These are phyloP conservation scores for Pardalotus punctatus DNA, from an alignment of 2,113 vertebrate species.

Conservation along the genomic window DNA sequence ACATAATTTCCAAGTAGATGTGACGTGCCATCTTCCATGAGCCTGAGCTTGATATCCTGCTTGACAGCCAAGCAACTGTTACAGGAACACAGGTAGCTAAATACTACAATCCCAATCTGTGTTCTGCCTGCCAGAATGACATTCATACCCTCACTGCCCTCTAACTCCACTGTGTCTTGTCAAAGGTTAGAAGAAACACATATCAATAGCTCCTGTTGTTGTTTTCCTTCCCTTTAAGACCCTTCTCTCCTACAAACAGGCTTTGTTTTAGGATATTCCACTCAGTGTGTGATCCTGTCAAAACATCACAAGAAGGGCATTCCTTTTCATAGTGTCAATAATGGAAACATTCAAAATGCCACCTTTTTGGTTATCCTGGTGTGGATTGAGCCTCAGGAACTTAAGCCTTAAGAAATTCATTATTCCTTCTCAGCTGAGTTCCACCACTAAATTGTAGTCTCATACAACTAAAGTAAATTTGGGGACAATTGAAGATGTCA, in stretches of 20 bases:
- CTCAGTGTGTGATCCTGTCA: neutral
- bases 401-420: neutral
- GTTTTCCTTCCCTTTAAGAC: neutral
- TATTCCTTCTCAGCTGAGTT: neutral
- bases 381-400: neutral
- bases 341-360: neutral
- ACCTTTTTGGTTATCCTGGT: neutral
- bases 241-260: neutral
- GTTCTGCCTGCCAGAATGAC: neutral
- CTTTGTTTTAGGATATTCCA: neutral
- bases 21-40: rapidly evolving
- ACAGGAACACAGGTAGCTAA: neutral
- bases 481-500: neutral
- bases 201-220: neutral
- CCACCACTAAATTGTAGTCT: neutral
- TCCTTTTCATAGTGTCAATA: neutral
- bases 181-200: neutral
- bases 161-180: neutral
- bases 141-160: neutral
- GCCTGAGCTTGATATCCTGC: neutral
- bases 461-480: neutral
- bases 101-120: neutral
- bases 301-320: neutral
- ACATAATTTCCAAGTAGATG: neutral
- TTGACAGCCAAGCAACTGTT: neutral